Percentiles rank a stretch among this genome's conserved stretches.
Evolutionary conservation across 2,888 invertebrate species (phyloP).

Genomic region (Flexamia atlantica): DNA sequence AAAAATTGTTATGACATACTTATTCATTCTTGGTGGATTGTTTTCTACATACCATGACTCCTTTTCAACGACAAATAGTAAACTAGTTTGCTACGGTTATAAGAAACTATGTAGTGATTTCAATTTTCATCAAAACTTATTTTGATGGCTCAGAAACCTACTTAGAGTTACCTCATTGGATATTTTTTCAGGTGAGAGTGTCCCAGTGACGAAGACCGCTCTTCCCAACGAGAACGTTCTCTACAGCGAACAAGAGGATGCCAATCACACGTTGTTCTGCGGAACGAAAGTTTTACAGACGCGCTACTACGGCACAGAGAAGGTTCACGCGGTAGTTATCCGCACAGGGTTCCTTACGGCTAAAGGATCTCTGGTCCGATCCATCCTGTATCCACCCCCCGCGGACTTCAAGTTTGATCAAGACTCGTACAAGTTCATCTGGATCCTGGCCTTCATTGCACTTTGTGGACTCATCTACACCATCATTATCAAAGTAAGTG

Average conservation of each 20-base stretch:
- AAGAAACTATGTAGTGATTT: too few relatives aligned
- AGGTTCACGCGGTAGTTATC: constrained; percentile 76
- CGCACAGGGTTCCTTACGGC: constrained; percentile 82
- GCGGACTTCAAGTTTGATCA: constrained; percentile 87
- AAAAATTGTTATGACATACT: too few relatives aligned
- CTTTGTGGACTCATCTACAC: constrained; percentile 78
- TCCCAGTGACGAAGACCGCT: constrained; percentile 93
- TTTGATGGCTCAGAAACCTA: too few relatives aligned
- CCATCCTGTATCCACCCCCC: constrained; percentile 88
- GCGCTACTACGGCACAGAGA: constrained; percentile 85
- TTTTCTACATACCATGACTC: too few relatives aligned
- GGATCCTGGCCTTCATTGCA: constrained; percentile 76
- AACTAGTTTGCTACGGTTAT: too few relatives aligned
- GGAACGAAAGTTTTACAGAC: constrained; percentile 95
- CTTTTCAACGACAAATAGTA: too few relatives aligned
- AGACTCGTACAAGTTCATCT: constrained; percentile 81
- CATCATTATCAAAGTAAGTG: constrained; percentile 76
- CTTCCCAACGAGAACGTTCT: constrained; percentile 79
- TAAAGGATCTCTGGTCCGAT: constrained; percentile 87
- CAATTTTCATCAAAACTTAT: too few relatives aligned
- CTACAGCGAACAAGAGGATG: constrained; percentile 86
- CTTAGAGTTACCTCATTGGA: too few relatives aligned
- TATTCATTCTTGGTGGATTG: too few relatives aligned
- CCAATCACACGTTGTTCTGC: constrained; percentile 91
- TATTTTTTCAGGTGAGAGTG: constrained; percentile 89